Base-by-base conservation (phyloP, 2,888 invertebrate genomes). In the Erebia aethiops region DNA sequence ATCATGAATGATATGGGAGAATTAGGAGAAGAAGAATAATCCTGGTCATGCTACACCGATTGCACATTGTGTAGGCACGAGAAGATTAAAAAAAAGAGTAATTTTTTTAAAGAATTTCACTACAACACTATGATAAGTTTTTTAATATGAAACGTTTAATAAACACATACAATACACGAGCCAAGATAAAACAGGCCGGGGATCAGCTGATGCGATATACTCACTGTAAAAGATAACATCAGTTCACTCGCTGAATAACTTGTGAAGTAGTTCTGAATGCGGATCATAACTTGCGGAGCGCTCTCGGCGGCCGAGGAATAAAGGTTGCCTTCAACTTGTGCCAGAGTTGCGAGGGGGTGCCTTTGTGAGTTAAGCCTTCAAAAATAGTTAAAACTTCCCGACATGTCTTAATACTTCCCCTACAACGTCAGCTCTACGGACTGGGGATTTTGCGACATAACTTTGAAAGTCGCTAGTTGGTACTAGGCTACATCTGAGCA, bases 341-440 rank as follows among this genome's bases (percentile, higher is more conserved):
- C 4, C 61, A 11, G 11, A 43, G 18, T 61, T 35, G 10, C 18
- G 61, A 58, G 18, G n/a, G 10, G 3, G 9, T 43, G 41, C 43
- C 61, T 61, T 43, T 61, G 61, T 43, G 11, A 61, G 61, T 61
- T 61, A 61, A 61, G 61, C 61, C 61, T 61, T 43, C 61, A 46
- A 61, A 41, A 61, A 61, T 61, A 61, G 61, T 61, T 61, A 16
- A 16, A 61, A 43, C 43, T 61, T 61, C 11, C 4, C 5, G 13
- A 43, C 60, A 4, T 16, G 61, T 43, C 61, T 43, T 16, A 16
- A 16, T n/a, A 18, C 61, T 60, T 41, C 16, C 26, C 14, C 57
- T 26, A 14, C 16, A 13, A 13, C 21, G 57, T 35, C 14, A 35
- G 14, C 9, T 26, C 14, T 35, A 7, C 9, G 16, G 56, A 14